Evolutionary conservation across 1,140 invertebrate genomes (phyloP), one percentile per base, ranked within the genome.

Genomic region (Bombus fervidus): DNA sequence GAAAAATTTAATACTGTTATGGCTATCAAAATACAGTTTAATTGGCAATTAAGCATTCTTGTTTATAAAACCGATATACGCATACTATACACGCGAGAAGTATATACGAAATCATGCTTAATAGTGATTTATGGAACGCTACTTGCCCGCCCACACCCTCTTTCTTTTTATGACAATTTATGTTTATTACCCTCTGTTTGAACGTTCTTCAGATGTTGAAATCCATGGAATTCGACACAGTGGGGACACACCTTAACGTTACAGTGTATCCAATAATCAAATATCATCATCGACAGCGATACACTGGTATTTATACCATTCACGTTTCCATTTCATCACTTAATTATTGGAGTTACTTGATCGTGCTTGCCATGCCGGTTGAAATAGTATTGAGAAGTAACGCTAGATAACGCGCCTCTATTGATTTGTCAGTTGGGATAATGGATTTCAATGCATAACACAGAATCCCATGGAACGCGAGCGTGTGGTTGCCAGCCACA

Each of bases 401-500:
- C 25, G 68, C 28, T 41, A 66, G 77, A 81, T 81, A 85, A 64
- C 69, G 59, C 57, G 57, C 64, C 28, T 85, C 84, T 89, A 89
- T 89, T 89, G 88, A 89, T 89, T 89, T 83, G 87, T 83, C 87
- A 86, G 88, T 31, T n/a, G 13, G 34, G 69, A 57, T 89, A 89
- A 89, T 89, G 87, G 80, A 86, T 89, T 89, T 89, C 87, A 80
- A 89, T 89, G 81, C 80, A 81, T 86, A 86, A 89, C 81, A 57
- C 53, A 87, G 81, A 89, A 89, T 87, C 71, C 87, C 85, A 47
- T 79, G 87, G 73, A 81, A 89, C 85, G 85, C 88, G 68, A 77
- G 73, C 68, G 64, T 62, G 75, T 69, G 81, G 71, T 83, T 37
- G 39, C 47, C 39, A n/a, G 57, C 75, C 31, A 13, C 75, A 85